phyloP scores from a whole-genome alignment of 2,888 invertebrate species.

The Anodontia alba region DNA sequence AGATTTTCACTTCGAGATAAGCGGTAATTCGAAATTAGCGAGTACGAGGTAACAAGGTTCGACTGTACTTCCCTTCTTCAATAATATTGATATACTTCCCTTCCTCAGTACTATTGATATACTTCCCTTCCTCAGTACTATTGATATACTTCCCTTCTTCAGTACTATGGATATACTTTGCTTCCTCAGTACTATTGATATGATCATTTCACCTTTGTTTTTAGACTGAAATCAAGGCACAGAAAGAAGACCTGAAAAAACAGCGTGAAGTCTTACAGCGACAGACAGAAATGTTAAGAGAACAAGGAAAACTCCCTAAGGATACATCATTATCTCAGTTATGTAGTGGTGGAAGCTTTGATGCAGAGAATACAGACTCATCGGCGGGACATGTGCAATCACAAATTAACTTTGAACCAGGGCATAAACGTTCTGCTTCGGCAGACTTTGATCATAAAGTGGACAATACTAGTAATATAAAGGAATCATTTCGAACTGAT shows the following conservation, averaged over 20 bases:
- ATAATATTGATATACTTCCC: too few species aligned
- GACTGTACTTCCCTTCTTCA: too few species aligned
- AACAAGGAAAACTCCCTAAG: slow-evolving; percentile 60
- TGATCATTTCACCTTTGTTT: too few species aligned
- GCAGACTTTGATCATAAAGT: slow-evolving; percentile 73
- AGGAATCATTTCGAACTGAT: slow-evolving; percentile 49
- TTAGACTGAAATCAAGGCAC: slow-evolving; percentile 91
- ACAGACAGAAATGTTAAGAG: slow-evolving; percentile 86
- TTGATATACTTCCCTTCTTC: too few species aligned
- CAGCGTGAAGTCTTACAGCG: slow-evolving; percentile 93
- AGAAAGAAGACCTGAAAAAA: slow-evolving; percentile 95
- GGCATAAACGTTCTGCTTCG: slow-evolving; percentile 76
- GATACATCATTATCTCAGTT: slow-evolving; percentile 35
- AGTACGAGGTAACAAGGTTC: too few species aligned
- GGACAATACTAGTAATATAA: slow-evolving; percentile 34
- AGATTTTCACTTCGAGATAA: too few species aligned
- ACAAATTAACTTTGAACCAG: slow-evolving; percentile 45
- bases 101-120: too few species aligned
- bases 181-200: too few species aligned
- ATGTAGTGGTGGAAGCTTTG: slow-evolving; percentile 15
- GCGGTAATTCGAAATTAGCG: too few species aligned
- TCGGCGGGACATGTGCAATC: slow-evolving; percentile 40
- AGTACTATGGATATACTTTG: too few species aligned
- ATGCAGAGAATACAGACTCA: slow-evolving; percentile 29
- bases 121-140: too few species aligned